Conservation (phyloP, 2,888 invertebrate species). For the Cryptus armator region DNA sequence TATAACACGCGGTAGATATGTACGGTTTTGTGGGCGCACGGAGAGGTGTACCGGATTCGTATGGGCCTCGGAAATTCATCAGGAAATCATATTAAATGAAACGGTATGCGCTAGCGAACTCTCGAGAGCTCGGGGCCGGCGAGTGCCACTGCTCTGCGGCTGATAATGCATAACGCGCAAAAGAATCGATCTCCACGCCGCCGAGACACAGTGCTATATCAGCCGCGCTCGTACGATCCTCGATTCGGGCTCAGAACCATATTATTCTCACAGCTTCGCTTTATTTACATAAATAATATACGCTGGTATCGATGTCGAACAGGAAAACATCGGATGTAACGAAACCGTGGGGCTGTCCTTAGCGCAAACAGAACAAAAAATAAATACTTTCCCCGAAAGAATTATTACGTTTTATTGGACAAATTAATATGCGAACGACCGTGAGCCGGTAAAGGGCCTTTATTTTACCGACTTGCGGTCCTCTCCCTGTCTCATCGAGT, state of each 20-base stretch:
- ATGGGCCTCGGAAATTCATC: slow-evolving; percentile 64
- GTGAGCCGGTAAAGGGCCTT: too few relatives aligned
- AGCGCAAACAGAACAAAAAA: background rate
- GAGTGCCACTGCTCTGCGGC: slow-evolving; percentile 7
- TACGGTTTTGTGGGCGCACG: background rate
- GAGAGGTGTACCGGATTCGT: slow-evolving; percentile 55
- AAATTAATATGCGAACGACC: too few relatives aligned
- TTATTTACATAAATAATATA: slow-evolving; percentile 42
- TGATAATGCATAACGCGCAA: slow-evolving; percentile 16
- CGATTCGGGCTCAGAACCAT: background rate
- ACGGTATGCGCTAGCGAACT: slow-evolving; percentile 35
- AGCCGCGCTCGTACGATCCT: slow-evolving; percentile 1
- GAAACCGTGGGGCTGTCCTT: slow-evolving; percentile 7
- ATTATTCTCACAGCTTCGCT: background rate
- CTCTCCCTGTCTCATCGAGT: too few relatives aligned
- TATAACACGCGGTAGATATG: slow-evolving; percentile 19
- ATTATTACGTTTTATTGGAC: too few relatives aligned
- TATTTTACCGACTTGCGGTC: too few relatives aligned
- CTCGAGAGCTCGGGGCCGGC: background rate
- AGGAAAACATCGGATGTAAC: slow-evolving; percentile 51
- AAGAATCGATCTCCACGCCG: slow-evolving; percentile 31
- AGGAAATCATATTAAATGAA: slow-evolving; percentile 69
- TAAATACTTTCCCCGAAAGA: background rate
- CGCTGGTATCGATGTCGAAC: slow-evolving; percentile 48
- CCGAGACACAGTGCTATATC: background rate